Evolutionary conservation across 2,888 invertebrate species (phyloP), one percentile per base, ranked within the genome.

Genomic region (Pristionchus exspectatus): DNA sequence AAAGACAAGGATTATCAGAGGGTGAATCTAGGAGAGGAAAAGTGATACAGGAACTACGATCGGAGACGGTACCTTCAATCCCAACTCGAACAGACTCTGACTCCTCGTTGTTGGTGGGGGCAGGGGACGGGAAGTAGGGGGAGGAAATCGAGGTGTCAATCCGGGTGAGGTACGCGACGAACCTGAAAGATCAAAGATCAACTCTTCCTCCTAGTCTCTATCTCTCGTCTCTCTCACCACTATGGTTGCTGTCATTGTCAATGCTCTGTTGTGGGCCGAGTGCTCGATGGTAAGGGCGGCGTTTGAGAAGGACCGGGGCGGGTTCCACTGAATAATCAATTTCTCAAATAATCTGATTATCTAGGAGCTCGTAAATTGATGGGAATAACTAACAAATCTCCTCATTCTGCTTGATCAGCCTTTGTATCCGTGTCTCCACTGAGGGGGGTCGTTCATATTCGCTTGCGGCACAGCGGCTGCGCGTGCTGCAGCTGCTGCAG

Each of bases 201-300:
- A 30, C 27, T 5, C 38, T 30, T 38, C 84, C 54, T 54, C n/a
- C 24, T 54, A 0, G 56, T 54, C 50, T 5, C n/a, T 50, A 2
- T 10, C 81, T 54, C 30, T 81, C 88, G n/a, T 5, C n/a, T 50
- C 16, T 10, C 81, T 54, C 30, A 88, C 88, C 88, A 88, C 88
- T 88, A 27, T 77, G 81, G 38, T 88, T 88, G 83, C 81, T 81
- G 63, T 88, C 88, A 50, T 88, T 88, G 50, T 88, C 88, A 44
- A 88, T 83, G 30, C 81, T 81, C 16, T 59, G 27, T 44, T 83
- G 77, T 14, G 88, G 81, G 0, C 88, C 88, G 38, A 83, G 63
- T 12, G 63, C 81, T 30, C 88, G 10, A 38, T 88, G 88, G 30
- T 88, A 88, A 18, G 88, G 77, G 18, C 88, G 88, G 1, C 88